phyloP scores from a whole-genome alignment of 2,888 invertebrate genomes.

The Brachyopa scutellaris region DNA sequence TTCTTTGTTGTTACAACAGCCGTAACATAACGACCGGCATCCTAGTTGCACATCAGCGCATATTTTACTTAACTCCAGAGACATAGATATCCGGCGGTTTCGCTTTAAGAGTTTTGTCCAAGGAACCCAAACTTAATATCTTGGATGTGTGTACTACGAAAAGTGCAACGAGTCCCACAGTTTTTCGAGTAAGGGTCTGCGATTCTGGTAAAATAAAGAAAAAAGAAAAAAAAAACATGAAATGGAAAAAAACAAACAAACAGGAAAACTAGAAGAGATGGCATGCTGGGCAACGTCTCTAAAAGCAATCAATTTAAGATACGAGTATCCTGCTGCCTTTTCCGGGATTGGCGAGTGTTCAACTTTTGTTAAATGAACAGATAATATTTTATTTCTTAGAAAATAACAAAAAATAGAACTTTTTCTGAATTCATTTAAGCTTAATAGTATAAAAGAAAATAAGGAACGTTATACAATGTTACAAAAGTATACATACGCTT shows the following conservation, averaged over 20 bases:
- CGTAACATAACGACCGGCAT: background rate
- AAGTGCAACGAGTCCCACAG: slow-evolving; percentile 8
- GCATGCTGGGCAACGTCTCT: background rate
- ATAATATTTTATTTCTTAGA: no score
- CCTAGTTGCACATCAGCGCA: background rate
- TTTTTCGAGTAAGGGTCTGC: slow-evolving; percentile 4
- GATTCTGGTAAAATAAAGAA: background rate
- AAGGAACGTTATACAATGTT: no score
- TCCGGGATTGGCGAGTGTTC: slow-evolving; percentile 16
- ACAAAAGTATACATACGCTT: no score
- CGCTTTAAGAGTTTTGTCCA: slow-evolving; percentile 20
- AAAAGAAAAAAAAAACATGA: background rate
- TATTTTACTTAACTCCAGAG: slow-evolving; percentile 50
- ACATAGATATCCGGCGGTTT: slow-evolving; percentile 26
- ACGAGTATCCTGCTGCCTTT: slow-evolving; percentile 24
- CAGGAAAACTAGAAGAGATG: background rate
- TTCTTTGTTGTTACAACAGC: slow-evolving; percentile 1
- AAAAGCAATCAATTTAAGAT: slow-evolving; percentile 38
- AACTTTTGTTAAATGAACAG: no score
- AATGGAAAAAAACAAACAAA: slow-evolving; percentile 12
- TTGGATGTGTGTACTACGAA: slow-evolving; percentile 24
- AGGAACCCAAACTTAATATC: slow-evolving; percentile 42
- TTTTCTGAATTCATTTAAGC: no score
- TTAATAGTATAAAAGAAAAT: no score
- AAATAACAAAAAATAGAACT: no score